Base-by-base conservation (phyloP, 2,113 vertebrate species). In the Naja naja region DNA sequence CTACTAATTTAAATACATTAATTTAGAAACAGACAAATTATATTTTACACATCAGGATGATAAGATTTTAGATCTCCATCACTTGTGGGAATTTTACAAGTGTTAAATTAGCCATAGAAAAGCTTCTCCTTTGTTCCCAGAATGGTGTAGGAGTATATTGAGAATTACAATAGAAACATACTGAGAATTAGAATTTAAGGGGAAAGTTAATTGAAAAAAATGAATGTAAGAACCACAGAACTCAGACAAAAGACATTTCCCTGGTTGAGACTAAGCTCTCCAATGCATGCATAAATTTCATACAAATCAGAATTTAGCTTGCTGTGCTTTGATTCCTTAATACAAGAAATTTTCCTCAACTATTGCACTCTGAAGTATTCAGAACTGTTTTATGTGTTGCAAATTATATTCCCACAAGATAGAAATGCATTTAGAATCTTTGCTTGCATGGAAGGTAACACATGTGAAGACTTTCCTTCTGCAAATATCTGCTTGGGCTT, bases 181-280 rank as follows among this genome's bases (percentile, higher is more conserved):
- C 45, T 96, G 95, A 95, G 94, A 96, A 94, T 55, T 96, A 94
- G 96, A 94, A 95, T 95, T 93, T 96, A 95, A 90, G 92, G 69
- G 91, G n/a, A 90, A 95, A 95, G 94, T 95, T 91, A 95, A 96
- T 96, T 96, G 94, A 95, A 95, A 96, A 96, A 93, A 91, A 95
- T 94, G 60, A 96, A 95, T 94, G 90, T 92, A 96, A 95, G 87
- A 58, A 92, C 93, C 69, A 90, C 25, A 96, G 96, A 95, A 89
- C 96, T 96, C 94, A 95, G 96, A 96, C 89, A 96, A 94, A 95
- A 95, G 53, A 96, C 94, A 94, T 96, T 94, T 92, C 95, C 94
- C 96, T 74, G 91, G 94, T 93, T 96, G 92, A 95, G 85, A 69
- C 87, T 60, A 94, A 91, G 49, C 69, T 95, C 69, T 88, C 96